Base-by-base conservation (phyloP, 2,888 invertebrate species). In the Ethmia dodecea region DNA sequence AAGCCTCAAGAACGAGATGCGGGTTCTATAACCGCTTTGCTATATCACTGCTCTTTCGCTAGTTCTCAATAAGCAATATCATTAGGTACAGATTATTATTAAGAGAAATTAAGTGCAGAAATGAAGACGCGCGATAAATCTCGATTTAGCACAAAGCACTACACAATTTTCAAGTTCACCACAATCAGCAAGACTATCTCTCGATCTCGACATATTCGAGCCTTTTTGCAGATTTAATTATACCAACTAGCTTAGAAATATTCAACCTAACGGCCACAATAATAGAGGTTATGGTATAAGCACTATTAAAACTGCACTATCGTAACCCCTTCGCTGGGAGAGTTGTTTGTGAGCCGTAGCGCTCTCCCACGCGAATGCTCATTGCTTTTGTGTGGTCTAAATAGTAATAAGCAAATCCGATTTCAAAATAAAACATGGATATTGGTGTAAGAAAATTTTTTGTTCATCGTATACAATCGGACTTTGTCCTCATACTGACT, bases 281-380 rank as follows among this genome's bases (percentile, higher is more conserved):
- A n/a, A n/a, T 58, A 69, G 43, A 51, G 52, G 28, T 45, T 28
- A 24, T 43, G 31, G 42, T 46, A 35, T 35, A 40, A 43, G 54
- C 40, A 58, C 35, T 30, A 35, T 24, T 54, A 55, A 47, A 43
- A 40, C 38, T 40, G 57, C 57, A 49, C 52, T 46, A 54, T 60
- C 55, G 53, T 60, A 58, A 52, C 58, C 62, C 60, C 60, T 69
- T 72, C 59, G 60, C 61, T 61, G 56, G 60, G 57, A 53, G 62
- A 62, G 68, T 69, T 76, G 70, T 76, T 73, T 70, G 68, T 67
- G 63, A 63, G 60, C 49, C 60, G 60, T 66, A 59, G 57, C 65
- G 60, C 54, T 61, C 67, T 71, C 66, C 65, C 64, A 66, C 63
- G 63, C 68, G 65, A 66, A 70, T 66, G 72, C 71, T 74, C 72